Percentiles rank a stretch among this genome's conserved stretches.
These are phyloP conservation scores for Catharus bicknelli DNA, from an alignment of 2,113 vertebrate genomes.

Conservation along the genomic window DNA sequence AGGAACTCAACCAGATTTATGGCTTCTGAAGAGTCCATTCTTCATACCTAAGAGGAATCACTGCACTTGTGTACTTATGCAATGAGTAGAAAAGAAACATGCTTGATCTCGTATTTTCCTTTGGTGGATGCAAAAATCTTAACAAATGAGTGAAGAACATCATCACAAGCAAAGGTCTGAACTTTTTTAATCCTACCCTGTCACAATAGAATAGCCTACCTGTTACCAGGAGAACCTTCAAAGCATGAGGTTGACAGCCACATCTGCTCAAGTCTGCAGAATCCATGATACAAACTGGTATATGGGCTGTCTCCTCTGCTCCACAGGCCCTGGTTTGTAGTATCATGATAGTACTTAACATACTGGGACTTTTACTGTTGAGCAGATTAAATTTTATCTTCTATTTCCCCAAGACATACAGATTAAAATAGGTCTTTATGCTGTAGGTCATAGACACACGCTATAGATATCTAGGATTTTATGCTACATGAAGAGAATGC, in stretches of 20 bases:
- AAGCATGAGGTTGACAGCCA: background rate
- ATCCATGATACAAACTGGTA: background rate
- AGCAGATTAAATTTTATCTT: background rate
- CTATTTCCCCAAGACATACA: background rate
- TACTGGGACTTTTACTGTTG: background rate
- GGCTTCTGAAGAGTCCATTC: background rate
- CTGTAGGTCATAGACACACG: background rate
- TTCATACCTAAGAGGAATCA: background rate
- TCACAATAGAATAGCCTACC: background rate
- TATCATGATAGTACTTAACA: background rate
- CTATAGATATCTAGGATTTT: background rate
- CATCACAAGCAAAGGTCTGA: background rate
- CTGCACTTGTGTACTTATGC: background rate
- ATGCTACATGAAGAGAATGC: background rate
- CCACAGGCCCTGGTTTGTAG: background rate
- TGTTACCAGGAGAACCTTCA: background rate
- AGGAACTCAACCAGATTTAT: background rate
- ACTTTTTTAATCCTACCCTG: background rate
- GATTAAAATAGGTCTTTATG: background rate
- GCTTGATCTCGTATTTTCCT: background rate
- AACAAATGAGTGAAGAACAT: background rate
- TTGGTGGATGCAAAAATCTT: background rate
- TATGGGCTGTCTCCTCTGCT: background rate
- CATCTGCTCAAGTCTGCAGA: background rate
- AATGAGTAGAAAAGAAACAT: background rate